Evolutionary conservation across 2,797 vertebrate species (phyloP).

Genomic region (Typhlichthys eigenmanni): DNA sequence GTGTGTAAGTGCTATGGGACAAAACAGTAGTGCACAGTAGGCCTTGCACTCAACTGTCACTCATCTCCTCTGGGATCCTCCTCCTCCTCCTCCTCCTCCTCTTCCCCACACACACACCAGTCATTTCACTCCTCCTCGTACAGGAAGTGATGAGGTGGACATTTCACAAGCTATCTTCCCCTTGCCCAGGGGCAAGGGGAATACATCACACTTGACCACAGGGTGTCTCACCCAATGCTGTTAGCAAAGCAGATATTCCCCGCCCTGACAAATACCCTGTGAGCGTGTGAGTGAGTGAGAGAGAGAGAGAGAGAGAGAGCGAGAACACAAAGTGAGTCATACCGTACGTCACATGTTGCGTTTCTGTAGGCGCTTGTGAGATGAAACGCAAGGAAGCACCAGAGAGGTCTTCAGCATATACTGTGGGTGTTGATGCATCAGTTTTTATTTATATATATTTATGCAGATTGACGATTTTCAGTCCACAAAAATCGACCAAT

Average conservation of each 20-base stretch:
- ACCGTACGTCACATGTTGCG: too few relatives aligned
- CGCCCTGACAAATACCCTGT: constrained; percentile 29
- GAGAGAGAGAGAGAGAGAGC: neutral
- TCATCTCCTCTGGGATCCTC: too few relatives aligned
- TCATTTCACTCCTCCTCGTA: constrained; percentile 16
- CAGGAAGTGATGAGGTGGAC: constrained; percentile 50
- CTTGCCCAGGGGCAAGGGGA: constrained; percentile 2
- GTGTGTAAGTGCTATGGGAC: neutral
- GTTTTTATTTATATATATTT: too few relatives aligned
- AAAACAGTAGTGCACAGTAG: neutral
- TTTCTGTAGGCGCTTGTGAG: too few relatives aligned
- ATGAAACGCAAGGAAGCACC: too few relatives aligned
- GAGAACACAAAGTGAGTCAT: too few relatives aligned
- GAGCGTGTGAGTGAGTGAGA: constrained; percentile 19
- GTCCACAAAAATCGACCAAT: too few relatives aligned
- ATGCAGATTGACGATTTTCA: too few relatives aligned
- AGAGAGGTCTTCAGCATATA: too few relatives aligned
- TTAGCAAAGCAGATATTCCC: constrained; percentile 30
- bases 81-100: too few relatives aligned
- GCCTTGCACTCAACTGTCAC: constrained; percentile 2
- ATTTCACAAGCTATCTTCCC: constrained; percentile 40
- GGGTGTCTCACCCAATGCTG: constrained; percentile 27
- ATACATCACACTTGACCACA: constrained; percentile 38
- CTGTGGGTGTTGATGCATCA: too few relatives aligned
- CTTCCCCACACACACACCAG: neutral